Evolutionary conservation across 2,888 invertebrate species (phyloP).

Genomic region (Andrena flavipes): DNA sequence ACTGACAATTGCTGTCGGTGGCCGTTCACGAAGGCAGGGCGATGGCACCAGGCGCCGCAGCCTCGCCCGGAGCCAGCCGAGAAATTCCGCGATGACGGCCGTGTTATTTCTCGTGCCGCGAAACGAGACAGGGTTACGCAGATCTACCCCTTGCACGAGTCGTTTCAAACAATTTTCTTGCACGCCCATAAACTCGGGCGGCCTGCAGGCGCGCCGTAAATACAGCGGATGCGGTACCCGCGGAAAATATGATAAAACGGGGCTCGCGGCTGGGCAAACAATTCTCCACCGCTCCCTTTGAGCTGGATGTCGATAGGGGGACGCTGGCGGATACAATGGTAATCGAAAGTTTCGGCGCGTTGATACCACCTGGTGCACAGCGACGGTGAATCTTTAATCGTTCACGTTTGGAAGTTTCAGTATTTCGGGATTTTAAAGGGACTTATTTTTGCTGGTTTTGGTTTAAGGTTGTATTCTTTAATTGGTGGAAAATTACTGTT

Average conservation of each 20-base stretch:
- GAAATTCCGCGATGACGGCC: slow-evolving; percentile 52
- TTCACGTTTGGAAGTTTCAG: neutral
- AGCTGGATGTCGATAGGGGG: slow-evolving; percentile 4
- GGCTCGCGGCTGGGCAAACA: slow-evolving; percentile 1
- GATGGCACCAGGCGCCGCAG: slow-evolving; percentile 6
- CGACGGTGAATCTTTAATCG: neutral
- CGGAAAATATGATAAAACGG: slow-evolving; percentile 14
- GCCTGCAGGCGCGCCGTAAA: slow-evolving; percentile 30
- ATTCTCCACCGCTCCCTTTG: slow-evolving; percentile 23
- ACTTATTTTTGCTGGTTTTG: neutral
- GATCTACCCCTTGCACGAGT: slow-evolving; percentile 28
- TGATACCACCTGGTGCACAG: neutral
- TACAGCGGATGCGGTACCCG: neutral
- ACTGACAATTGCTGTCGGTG: slow-evolving; percentile 6
- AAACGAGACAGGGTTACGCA: slow-evolving; percentile 28
- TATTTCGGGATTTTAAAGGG: neutral
- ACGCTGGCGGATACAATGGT: neutral
- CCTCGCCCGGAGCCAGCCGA: slow-evolving; percentile 28
- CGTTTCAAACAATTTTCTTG: slow-evolving; percentile 56
- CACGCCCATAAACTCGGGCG: slow-evolving; percentile 26
- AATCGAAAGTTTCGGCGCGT: neutral
- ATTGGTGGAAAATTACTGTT: no score
- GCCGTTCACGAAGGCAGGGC: neutral
- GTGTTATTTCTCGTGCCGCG: slow-evolving; percentile 60
- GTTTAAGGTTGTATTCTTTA: no score